phyloP scores from a whole-genome alignment of 2,888 invertebrate species.

The Sarcophaga rosellei region DNA sequence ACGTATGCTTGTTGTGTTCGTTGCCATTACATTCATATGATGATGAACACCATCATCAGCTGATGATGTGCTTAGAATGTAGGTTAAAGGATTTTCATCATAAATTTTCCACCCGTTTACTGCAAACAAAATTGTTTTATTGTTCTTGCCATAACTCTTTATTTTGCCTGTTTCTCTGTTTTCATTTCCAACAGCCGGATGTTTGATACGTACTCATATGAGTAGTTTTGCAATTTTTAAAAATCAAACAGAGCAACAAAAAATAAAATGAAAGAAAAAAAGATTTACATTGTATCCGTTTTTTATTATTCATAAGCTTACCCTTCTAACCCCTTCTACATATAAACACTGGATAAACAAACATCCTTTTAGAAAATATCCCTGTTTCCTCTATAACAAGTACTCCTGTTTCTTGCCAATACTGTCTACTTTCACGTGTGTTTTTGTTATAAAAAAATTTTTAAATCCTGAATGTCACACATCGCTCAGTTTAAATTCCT shows the following conservation, averaged over 20 bases:
- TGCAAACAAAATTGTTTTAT: background rate
- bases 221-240: conserved; percentile 34
- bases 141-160: conserved; percentile 54
- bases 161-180: conserved; percentile 36
- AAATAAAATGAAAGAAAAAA: background rate
- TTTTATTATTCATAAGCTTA: conserved; percentile 61
- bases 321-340: conserved; percentile 70
- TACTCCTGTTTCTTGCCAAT: conserved; percentile 25
- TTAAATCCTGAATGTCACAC: conserved; percentile 58
- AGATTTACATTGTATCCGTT: conserved; percentile 46
- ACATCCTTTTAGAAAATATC: conserved; percentile 69
- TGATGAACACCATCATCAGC: too few species aligned
- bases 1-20: background rate
- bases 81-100: conserved; percentile 71
- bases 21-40: background rate
- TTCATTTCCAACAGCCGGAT: conserved; percentile 21
- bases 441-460: conserved; percentile 29
- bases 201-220: conserved; percentile 38
- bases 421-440: conserved; percentile 30
- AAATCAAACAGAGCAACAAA: conserved; percentile 32
- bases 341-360: conserved; percentile 80
- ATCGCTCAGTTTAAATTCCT: conserved; percentile 71
- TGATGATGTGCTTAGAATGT: conserved; percentile 67
- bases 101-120: conserved; percentile 60
- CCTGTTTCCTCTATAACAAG: conserved; percentile 33